These are phyloP conservation scores for Sylvia borin DNA, from an alignment of 2,797 vertebrate genomes.

Conservation along the genomic window DNA sequence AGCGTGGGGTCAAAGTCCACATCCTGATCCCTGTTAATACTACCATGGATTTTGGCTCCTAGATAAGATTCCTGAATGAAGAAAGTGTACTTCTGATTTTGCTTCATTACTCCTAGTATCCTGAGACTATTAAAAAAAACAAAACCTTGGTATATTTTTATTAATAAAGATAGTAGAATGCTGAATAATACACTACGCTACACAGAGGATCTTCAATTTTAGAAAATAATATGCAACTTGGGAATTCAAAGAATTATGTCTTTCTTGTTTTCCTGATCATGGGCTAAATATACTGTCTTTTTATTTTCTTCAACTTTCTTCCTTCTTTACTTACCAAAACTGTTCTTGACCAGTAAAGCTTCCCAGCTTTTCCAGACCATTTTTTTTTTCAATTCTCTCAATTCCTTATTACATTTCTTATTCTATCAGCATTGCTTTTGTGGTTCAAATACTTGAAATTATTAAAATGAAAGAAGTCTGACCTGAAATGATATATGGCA, in stretches of 20 bases:
- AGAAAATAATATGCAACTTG: not conserved
- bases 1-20: not conserved
- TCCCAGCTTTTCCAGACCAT: not conserved
- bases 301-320: not conserved
- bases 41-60: not conserved
- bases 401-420: not conserved
- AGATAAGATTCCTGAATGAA: not conserved
- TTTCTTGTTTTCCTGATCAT: not conserved
- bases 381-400: not conserved
- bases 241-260: not conserved
- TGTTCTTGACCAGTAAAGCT: not conserved
- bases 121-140: not conserved
- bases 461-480: not conserved
- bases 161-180: not conserved
- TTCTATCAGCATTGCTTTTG: not conserved
- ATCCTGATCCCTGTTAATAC: not conserved
- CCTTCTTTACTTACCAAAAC: not conserved
- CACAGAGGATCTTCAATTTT: not conserved
- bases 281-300: not conserved
- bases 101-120: not conserved
- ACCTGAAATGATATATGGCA: not conserved
- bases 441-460: not conserved
- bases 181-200: rapidly evolving
- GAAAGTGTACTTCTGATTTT: not conserved
- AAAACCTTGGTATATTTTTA: not conserved